Evolutionary conservation across 2,113 vertebrate genomes (phyloP), one percentile per base, ranked within the genome.

Genomic region (Eurystomus gularis): DNA sequence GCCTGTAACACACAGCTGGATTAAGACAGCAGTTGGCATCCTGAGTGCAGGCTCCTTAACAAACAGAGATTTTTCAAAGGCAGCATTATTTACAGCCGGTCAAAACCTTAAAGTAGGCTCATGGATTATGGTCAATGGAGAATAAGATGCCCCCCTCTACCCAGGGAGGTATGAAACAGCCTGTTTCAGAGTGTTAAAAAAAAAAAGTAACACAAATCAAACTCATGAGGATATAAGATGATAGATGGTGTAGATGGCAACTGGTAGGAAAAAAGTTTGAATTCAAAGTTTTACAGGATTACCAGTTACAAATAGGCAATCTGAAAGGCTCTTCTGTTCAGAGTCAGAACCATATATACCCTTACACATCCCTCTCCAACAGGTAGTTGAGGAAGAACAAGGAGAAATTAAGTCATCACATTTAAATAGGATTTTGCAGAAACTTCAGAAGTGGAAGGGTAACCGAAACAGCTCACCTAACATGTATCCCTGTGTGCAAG

Each of bases 401-500:
- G 54, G 18, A 64, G 44, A 81, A 88, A 58, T 52, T 29, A n/a
- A 66, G 54, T 68, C 75, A 51, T 58, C 51, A 71, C 21, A 71
- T 28, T 40, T 51, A 77, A 77, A 52, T 1, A 48, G 17, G 9
- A 77, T 35, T 55, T 76, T 26, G 24, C 1, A 17, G 57, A 85
- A 72, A 37, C 31, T 48, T 73, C n/a, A 60, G 18, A 69, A 83
- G 60, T 24, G 19, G 21, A 64, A 58, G 54, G 31, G 58, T 78
- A 95, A 93, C 55, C 33, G 37, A 58, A 75, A 37, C 24, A 39
- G 51, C 44, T 80, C 82, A 70, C 14, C 28, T 39, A 44, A 76
- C 4, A n/a, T 7, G 16, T 19, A 66, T 9, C 16, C 10, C 14
- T 17, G 62, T 48, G 21, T 26, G 24, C 0, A 0, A 65, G n/a